A percentile compares a stretch with the other conserved stretches of the same genome.
These are phyloP conservation scores for Limnothrissa miodon DNA, from an alignment of 2,113 vertebrate species.

Conservation along the genomic window DNA sequence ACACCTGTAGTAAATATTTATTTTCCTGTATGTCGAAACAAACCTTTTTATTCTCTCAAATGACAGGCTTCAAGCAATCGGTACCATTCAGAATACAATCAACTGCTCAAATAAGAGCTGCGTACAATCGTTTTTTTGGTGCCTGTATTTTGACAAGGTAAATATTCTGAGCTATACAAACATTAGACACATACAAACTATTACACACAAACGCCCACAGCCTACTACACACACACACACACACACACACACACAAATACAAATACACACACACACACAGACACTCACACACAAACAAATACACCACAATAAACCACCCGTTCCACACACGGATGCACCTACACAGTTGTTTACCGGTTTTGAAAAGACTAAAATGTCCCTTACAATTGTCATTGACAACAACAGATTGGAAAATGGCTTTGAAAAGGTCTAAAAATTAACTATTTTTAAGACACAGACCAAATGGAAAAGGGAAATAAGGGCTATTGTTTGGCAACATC, in stretches of 20 bases:
- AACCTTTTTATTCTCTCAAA: neutral
- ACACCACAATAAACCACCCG: neutral
- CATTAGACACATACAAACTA: neutral
- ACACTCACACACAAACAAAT: neutral
- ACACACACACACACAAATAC: neutral
- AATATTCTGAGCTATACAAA: neutral
- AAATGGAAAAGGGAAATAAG: neutral
- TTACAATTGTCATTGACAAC: neutral
- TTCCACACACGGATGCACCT: neutral
- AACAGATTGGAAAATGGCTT: neutral
- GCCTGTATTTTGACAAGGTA: conserved; percentile 5
- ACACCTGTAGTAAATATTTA: neutral
- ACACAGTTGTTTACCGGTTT: neutral
- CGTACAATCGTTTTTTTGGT: neutral
- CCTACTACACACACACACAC: neutral
- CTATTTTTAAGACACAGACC: neutral
- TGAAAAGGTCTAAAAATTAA: neutral
- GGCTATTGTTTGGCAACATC: neutral
- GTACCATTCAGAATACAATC: neutral
- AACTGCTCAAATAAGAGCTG: neutral
- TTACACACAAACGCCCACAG: neutral
- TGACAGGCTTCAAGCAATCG: neutral
- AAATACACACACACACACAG: neutral
- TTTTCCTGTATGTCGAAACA: neutral
- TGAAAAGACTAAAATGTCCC: neutral